Conservation (phyloP, 2,113 vertebrate species). For the Chamaetylas fuelleborni region DNA sequence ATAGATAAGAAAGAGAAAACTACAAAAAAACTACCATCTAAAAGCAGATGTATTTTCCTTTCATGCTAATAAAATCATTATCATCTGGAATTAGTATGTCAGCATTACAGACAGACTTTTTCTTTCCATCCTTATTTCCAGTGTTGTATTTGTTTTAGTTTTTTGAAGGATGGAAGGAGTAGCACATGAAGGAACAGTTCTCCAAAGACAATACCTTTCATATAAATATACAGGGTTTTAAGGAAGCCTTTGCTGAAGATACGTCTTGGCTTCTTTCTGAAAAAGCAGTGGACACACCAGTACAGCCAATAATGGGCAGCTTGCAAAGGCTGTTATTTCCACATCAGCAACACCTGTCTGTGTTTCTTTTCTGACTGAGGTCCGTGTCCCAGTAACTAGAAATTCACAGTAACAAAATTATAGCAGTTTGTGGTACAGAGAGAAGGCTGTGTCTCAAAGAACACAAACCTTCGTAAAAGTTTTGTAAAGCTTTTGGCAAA, state of each 20-base stretch:
- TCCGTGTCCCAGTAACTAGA: not conserved
- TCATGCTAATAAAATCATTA: not conserved
- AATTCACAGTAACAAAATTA: not conserved
- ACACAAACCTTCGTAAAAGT: too few relatives aligned
- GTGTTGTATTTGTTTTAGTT: not conserved
- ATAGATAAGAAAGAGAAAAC: not conserved
- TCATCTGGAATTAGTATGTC: not conserved
- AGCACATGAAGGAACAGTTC: not conserved
- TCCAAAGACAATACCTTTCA: not conserved
- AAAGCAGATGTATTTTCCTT: not conserved
- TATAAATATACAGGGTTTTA: not conserved
- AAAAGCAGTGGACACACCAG: not conserved
- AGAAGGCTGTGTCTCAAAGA: not conserved
- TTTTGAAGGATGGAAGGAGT: not conserved
- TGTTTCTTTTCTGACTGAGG: not conserved
- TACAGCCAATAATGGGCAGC: not conserved
- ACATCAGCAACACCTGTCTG: fast-evolving
- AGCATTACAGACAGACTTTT: not conserved
- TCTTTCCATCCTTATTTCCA: not conserved
- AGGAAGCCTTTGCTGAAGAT: not conserved
- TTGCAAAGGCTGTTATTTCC: not conserved
- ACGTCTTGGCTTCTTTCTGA: not conserved
- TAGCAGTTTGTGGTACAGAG: not conserved
- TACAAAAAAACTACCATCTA: not conserved
- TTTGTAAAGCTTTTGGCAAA: not conserved